Base-by-base conservation (phyloP, 2,888 invertebrate species). In the Drosophila borborema region DNA sequence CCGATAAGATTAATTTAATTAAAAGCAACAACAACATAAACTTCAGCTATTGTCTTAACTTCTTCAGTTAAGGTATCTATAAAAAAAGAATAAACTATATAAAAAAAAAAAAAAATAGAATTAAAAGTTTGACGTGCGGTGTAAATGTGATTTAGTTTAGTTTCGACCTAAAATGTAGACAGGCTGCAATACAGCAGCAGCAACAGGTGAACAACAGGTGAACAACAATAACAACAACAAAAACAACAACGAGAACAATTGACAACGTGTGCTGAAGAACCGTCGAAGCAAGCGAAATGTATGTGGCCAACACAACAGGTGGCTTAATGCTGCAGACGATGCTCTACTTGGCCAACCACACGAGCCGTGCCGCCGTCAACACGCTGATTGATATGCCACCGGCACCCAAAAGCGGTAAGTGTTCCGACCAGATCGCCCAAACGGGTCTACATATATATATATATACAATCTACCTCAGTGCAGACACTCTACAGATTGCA, bases 301-400 rank as follows among this genome's bases (percentile, higher is more conserved):
- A 91, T 74, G 89, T 92, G 67, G 86, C 91, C 58, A 93, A 93
- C 69, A 82, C 91, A n/a, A 93, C 93, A 6, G 91, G 92, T 72
- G 92, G 93, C 81, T 82, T 93, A 60, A 91, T 93, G 91, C 88
- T 93, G 73, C 93, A 93, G 81, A 93, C 93, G 41, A 93, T 93
- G 92, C 82, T 93, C 62, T 93, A 92, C 78, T 85, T 93, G 84
- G 92, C 93, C 18, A 92, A 93, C 83, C 92, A 93, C 64, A 92
- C 93, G 28, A 92, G 91, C 77, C 81, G 92, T 46, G 91, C 91
- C 8, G 90, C 92, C 23, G 88, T 91, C 59, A 92, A 92, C 69
- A 90, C 92, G 16, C 71, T 92, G 62, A 90, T 92, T 63, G 91
- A 92, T 80, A 77, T 92, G 72, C 92, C 93, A 64, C 91, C 92